A percentile compares a stretch with the other conserved stretches of the same genome.
phyloP scores from a whole-genome alignment of 2,113 vertebrate genomes.

The Lates calcarifer region DNA sequence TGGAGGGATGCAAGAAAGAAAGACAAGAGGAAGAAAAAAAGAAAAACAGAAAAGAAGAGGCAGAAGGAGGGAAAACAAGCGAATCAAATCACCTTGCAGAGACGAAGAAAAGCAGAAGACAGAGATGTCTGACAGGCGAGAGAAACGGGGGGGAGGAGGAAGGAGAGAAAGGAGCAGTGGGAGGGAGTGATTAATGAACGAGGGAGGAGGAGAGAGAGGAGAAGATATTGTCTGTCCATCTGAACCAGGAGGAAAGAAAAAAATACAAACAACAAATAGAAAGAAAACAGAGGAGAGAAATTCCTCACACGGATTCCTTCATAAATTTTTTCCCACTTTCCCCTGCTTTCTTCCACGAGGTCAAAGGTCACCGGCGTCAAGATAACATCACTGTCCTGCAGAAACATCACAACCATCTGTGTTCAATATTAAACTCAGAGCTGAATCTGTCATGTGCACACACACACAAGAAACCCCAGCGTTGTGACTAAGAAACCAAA shows the following conservation, averaged over 20 bases:
- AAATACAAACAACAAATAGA: background rate
- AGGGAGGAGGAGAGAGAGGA: conserved; percentile 43
- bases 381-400: conserved; percentile 9
- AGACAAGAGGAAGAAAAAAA: background rate
- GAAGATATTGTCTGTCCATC: conserved; percentile 46
- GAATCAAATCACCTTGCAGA: conserved; percentile 27
- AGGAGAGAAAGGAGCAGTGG: conserved; percentile 42
- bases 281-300: background rate
- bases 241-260: background rate
- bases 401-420: conserved; percentile 37
- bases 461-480: too few relatives aligned
- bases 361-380: conserved; percentile 39
- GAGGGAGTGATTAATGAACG: conserved; percentile 65
- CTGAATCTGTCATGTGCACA: background rate
- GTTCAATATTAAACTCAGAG: conserved; percentile 13
- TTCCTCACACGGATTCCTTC: background rate
- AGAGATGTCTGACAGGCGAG: conserved; percentile 37
- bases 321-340: conserved; percentile 34
- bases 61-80: background rate
- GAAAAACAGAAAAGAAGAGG: background rate
- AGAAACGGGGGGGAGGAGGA: conserved; percentile 24
- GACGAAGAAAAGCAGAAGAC: conserved; percentile 44
- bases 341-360: background rate
- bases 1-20: too few relatives aligned
- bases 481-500: background rate